Evolutionary conservation across 1,140 invertebrate genomes (phyloP).

Genomic region (Diprion similis): DNA sequence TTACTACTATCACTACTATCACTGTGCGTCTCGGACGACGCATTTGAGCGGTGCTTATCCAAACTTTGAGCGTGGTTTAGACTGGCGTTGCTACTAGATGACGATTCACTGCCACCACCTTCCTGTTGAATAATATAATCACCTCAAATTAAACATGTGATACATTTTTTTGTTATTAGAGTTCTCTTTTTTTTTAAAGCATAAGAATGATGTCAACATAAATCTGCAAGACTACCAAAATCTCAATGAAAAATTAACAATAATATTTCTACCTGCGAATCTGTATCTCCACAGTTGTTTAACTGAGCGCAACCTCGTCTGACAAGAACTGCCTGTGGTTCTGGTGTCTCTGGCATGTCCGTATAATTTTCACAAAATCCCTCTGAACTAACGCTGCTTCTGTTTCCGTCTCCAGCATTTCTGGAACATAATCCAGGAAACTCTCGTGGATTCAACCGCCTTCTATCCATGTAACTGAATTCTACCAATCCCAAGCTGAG

Average conservation of each 20-base stretch:
- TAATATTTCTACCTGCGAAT: slow-evolving; percentile 67
- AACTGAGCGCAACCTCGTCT: slow-evolving; percentile 46
- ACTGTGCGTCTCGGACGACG: slow-evolving; percentile 57
- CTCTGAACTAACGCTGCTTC: slow-evolving; percentile 92
- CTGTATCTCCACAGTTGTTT: slow-evolving; percentile 64
- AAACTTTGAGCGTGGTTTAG: slow-evolving; percentile 56
- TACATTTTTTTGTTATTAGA: no score
- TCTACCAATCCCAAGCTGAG: slow-evolving; percentile 58
- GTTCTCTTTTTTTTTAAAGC: no score
- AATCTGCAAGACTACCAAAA: no score
- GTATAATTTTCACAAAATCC: slow-evolving; percentile 94
- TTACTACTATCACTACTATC: slow-evolving; percentile 60
- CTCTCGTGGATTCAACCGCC: slow-evolving; percentile 52
- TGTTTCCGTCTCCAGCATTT: slow-evolving; percentile 74
- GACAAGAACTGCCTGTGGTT: slow-evolving; percentile 48
- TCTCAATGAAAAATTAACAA: no score
- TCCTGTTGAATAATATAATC: slow-evolving; percentile 42
- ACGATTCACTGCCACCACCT: slow-evolving; percentile 60
- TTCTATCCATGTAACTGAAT: slow-evolving; percentile 55
- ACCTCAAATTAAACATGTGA: background rate
- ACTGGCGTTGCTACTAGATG: slow-evolving; percentile 58
- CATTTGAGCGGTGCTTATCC: slow-evolving; percentile 56
- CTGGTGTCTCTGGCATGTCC: slow-evolving; percentile 63
- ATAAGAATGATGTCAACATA: no score
- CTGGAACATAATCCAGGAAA: slow-evolving; percentile 52